A percentile compares a stretch with the other conserved stretches of the same genome.
Evolutionary conservation across 2,797 vertebrate genomes (phyloP).

Genomic region (Parauchenoglanis ngamensis): DNA sequence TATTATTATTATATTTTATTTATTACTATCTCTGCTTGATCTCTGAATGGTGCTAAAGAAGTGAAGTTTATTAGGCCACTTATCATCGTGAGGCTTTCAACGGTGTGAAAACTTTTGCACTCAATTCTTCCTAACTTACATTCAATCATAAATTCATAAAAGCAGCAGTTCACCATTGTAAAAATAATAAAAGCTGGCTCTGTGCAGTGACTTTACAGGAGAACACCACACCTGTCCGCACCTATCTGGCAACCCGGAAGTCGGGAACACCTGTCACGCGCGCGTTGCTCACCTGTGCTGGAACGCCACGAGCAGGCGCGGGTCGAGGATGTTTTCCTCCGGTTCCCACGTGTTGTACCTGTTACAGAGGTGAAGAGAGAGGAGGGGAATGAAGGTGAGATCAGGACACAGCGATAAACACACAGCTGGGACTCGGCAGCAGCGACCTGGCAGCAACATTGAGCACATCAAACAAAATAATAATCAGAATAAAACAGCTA

Average conservation of each 20-base stretch:
- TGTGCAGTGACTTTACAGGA: not conserved
- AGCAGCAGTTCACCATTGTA: not conserved
- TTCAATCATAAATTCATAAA: not conserved
- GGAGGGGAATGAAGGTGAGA: not conserved
- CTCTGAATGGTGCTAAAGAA: not conserved
- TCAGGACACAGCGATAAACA: not conserved
- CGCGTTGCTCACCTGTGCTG: constrained; percentile 81
- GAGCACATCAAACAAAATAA: too few relatives aligned
- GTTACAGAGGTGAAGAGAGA: constrained; percentile 54
- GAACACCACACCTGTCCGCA: not conserved
- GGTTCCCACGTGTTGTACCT: constrained; percentile 97
- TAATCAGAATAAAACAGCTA: not conserved
- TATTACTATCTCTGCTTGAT: not conserved
- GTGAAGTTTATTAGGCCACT: not conserved
- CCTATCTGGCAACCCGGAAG: constrained; percentile 16
- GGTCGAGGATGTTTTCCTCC: constrained; percentile 94
- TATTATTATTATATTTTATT: not conserved
- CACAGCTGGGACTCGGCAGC: not conserved
- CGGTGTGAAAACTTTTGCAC: not conserved
- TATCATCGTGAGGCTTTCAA: not conserved
- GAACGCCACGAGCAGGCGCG: constrained; percentile 89
- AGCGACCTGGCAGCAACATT: not conserved
- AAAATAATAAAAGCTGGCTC: not conserved
- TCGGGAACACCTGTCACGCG: not conserved
- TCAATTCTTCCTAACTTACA: not conserved